Conservation (phyloP, 2,113 vertebrate species). For the Rhynchomys soricoides region DNA sequence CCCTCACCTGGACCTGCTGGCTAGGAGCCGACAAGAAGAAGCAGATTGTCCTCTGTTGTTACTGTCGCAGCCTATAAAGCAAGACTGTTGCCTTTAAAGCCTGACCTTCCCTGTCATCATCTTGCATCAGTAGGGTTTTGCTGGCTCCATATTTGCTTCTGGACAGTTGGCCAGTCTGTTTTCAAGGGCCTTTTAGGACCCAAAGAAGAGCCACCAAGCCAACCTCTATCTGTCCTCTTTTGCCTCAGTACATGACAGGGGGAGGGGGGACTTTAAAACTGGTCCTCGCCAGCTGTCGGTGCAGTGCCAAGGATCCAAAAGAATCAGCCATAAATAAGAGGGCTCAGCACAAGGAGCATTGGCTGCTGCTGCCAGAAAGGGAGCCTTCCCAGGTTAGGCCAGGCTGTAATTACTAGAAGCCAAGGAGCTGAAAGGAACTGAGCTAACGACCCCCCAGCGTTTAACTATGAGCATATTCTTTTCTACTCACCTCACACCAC, state of each 20-base stretch:
- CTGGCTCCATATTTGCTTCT: background rate
- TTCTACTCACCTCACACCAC: background rate
- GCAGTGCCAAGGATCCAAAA: background rate
- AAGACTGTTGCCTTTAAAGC: background rate
- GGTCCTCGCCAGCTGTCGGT: background rate
- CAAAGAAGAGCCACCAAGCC: background rate
- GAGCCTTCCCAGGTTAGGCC: constrained; percentile 56
- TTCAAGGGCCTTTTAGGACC: background rate
- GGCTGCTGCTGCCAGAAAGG: background rate
- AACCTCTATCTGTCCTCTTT: background rate
- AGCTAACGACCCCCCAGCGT: background rate
- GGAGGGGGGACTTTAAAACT: constrained; percentile 23
- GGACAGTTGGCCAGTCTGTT: background rate
- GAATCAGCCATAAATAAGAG: constrained; percentile 28
- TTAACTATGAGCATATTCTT: constrained; percentile 14
- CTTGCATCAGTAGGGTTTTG: background rate
- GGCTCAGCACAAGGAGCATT: background rate
- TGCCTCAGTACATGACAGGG: background rate
- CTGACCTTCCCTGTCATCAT: background rate
- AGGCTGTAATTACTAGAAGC: constrained; percentile 40
- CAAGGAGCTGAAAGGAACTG: constrained; percentile 43
- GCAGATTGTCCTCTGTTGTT: no score
- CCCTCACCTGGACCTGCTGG: no score
- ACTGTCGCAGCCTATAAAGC: background rate
- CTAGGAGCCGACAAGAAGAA: no score